Evolutionary conservation across 2,797 vertebrate genomes (phyloP).

Genomic region (Avahi laniger): DNA sequence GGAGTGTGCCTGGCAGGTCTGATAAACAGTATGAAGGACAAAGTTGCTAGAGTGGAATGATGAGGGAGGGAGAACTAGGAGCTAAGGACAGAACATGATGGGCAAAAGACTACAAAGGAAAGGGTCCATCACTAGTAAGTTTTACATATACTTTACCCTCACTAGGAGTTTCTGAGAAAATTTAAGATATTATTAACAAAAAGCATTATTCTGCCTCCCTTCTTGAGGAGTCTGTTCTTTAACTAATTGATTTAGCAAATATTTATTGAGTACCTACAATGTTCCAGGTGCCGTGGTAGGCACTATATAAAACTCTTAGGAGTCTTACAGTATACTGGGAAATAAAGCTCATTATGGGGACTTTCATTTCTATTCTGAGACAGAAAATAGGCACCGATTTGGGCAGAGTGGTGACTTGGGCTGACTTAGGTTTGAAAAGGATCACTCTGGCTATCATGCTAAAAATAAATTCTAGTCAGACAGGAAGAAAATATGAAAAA

Average conservation of each 20-base stretch:
- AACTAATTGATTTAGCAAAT: constrained; percentile 29
- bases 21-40: neutral
- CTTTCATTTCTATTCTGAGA: neutral
- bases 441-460: neutral
- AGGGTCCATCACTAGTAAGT: neutral
- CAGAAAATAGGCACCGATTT: neutral
- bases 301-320: constrained; percentile 14
- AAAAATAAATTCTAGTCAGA: constrained; percentile 21
- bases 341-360: neutral
- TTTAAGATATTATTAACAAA: neutral
- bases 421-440: neutral
- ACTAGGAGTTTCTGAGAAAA: neutral
- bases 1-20: neutral
- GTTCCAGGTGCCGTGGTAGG: neutral
- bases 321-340: neutral
- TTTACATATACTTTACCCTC: neutral
- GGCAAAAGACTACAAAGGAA: neutral
- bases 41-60: neutral
- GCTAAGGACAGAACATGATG: neutral
- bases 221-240: neutral
- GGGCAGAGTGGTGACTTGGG: neutral
- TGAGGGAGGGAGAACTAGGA: neutral
- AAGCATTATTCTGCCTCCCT: neutral
- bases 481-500: neutral
- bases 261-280: neutral